phyloP scores from a whole-genome alignment of 2,797 vertebrate genomes.

The Heliangelus exortis region DNA sequence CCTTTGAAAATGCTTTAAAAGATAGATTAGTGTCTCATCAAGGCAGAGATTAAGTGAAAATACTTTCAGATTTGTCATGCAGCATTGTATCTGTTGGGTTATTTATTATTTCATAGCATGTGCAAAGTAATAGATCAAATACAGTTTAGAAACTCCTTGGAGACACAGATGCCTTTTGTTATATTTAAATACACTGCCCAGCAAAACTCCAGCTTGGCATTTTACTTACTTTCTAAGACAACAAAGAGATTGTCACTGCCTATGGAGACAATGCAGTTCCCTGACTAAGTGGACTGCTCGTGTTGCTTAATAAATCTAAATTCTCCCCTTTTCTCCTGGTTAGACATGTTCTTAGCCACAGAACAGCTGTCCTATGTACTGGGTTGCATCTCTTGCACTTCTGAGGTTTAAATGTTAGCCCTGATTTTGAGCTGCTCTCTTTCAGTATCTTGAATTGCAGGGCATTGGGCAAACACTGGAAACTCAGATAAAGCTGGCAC shows the following conservation, averaged over 20 bases:
- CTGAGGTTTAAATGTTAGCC: not conserved
- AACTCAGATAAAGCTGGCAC: not conserved
- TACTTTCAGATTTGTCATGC: conserved; percentile 68
- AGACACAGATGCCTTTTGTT: conserved; percentile 14
- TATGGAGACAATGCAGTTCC: not conserved
- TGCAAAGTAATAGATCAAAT: conserved; percentile 66
- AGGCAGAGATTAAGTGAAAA: conserved; percentile 74
- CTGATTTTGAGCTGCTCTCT: not conserved
- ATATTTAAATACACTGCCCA: conserved; percentile 32
- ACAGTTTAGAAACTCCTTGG: conserved; percentile 50
- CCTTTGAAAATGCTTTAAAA: conserved; percentile 76
- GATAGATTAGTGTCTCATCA: conserved; percentile 74
- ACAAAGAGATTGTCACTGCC: conserved; percentile 13
- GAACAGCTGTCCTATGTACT: not conserved
- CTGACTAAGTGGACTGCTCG: not conserved
- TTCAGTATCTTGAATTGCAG: not conserved
- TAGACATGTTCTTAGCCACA: not conserved
- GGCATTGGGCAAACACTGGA: not conserved
- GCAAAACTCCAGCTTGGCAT: not conserved
- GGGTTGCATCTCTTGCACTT: not conserved
- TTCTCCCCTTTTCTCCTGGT: not conserved
- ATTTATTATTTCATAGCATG: conserved; percentile 73
- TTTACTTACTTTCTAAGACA: conserved; percentile 9
- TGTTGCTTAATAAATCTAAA: not conserved
- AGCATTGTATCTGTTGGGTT: conserved; percentile 61